A percentile compares a stretch with the other conserved stretches of the same genome.
Evolutionary conservation across 2,888 invertebrate genomes (phyloP).

Genomic region (Parasteatoda lunata): DNA sequence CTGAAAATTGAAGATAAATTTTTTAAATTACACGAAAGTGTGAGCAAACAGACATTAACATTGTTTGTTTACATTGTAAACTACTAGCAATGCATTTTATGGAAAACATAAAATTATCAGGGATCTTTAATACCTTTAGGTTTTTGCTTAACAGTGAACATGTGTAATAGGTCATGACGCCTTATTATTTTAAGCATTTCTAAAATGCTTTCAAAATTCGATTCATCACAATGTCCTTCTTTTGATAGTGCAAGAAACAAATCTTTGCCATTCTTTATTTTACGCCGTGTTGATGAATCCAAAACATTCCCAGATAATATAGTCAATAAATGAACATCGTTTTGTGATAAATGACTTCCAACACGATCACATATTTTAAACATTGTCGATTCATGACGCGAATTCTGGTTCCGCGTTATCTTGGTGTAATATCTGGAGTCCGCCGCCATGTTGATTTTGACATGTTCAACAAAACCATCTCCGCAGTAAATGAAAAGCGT

Average conservation of each 20-base stretch:
- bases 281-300: conserved; percentile 30
- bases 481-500: conserved; percentile 51
- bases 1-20: too few relatives aligned
- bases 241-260: conserved; percentile 56
- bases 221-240: conserved; percentile 64
- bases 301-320: conserved; percentile 35
- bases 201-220: conserved; percentile 47
- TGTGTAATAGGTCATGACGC: conserved; percentile 62
- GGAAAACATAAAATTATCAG: too few relatives aligned
- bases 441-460: conserved; percentile 61
- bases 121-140: conserved; percentile 49
- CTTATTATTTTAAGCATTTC: conserved; percentile 43
- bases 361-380: conserved; percentile 51
- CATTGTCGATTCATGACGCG: conserved; percentile 42
- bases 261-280: conserved; percentile 61
- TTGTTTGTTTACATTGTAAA: too few relatives aligned
- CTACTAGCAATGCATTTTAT: too few relatives aligned
- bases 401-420: conserved; percentile 9
- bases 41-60: too few relatives aligned
- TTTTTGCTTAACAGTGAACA: conserved; percentile 55
- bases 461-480: conserved; percentile 24
- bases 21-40: too few relatives aligned
- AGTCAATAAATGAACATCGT: conserved; percentile 50
- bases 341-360: conserved; percentile 52
- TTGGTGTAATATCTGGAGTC: conserved; percentile 32